Conservation (phyloP, 2,797 vertebrate genomes). For the Manis javanica region DNA sequence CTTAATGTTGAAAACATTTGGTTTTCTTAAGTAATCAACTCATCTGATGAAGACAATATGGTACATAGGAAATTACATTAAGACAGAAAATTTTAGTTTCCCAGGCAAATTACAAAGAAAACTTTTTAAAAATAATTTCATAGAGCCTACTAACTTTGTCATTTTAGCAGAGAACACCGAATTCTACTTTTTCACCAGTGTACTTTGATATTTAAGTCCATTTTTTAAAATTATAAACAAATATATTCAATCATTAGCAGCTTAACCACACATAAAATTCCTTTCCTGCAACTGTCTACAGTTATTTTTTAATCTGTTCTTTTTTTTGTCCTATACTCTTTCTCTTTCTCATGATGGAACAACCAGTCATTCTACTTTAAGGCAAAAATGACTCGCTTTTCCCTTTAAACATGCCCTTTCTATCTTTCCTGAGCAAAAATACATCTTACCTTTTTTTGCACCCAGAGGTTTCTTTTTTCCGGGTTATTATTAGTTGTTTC, state of each 20-base stretch:
- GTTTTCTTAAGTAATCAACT: neutral
- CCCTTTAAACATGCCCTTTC: neutral
- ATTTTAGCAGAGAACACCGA: neutral
- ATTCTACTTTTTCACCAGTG: neutral
- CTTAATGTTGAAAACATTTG: neutral
- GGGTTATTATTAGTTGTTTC: neutral
- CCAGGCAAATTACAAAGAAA: neutral
- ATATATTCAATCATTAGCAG: neutral
- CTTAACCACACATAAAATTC: neutral
- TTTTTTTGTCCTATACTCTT: neutral
- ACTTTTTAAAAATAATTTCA: too few species aligned
- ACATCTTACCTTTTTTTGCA: neutral
- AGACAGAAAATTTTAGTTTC: neutral
- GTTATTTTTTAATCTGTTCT: neutral
- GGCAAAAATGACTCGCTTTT: neutral
- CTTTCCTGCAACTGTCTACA: neutral
- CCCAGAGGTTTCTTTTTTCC: neutral
- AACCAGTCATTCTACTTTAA: neutral
- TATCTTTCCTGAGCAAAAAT: neutral
- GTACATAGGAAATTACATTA: neutral
- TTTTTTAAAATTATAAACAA: neutral
- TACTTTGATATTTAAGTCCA: neutral
- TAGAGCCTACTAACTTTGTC: neutral
- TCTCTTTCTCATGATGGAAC: neutral
- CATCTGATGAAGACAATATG: neutral